phyloP scores from a whole-genome alignment of 2,888 invertebrate species.

The Teleiodes luculella region DNA sequence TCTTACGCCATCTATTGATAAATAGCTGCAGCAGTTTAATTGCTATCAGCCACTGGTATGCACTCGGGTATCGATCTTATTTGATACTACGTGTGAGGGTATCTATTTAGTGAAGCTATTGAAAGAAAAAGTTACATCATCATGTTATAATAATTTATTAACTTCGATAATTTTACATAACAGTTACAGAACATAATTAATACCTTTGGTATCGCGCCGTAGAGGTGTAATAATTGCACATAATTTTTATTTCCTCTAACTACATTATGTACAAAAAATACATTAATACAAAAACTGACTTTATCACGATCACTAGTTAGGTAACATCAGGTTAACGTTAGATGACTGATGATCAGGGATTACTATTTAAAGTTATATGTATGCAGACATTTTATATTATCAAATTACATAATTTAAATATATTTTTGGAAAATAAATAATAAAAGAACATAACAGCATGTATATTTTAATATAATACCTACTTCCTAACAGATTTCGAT shows the following conservation, averaged over 20 bases:
- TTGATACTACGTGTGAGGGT: background rate
- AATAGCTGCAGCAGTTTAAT: no score
- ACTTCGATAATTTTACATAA: slow-evolving; percentile 72
- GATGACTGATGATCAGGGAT: background rate
- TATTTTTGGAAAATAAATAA: no score
- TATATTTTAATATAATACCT: slow-evolving; percentile 28
- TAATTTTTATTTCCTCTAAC: slow-evolving; percentile 65
- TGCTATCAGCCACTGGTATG: no score
- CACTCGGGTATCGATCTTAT: no score
- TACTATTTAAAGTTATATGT: slow-evolving; percentile 51
- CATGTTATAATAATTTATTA: slow-evolving; percentile 58
- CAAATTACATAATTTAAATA: no score
- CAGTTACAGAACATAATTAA: slow-evolving; percentile 67
- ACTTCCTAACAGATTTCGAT: background rate
- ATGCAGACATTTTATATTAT: background rate
- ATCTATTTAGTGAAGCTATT: background rate
- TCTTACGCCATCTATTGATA: no score
- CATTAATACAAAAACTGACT: slow-evolving; percentile 59
- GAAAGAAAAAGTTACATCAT: slow-evolving; percentile 15
- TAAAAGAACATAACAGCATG: no score
- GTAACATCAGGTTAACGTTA: slow-evolving; percentile 44
- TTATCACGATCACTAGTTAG: slow-evolving; percentile 46
- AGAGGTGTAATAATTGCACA: slow-evolving; percentile 70
- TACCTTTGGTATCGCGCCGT: slow-evolving; percentile 73
- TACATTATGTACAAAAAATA: slow-evolving; percentile 74